Evolutionary conservation across 2,888 invertebrate species (phyloP), one percentile per base, ranked within the genome.

Genomic region (Trachelus troglodyta): DNA sequence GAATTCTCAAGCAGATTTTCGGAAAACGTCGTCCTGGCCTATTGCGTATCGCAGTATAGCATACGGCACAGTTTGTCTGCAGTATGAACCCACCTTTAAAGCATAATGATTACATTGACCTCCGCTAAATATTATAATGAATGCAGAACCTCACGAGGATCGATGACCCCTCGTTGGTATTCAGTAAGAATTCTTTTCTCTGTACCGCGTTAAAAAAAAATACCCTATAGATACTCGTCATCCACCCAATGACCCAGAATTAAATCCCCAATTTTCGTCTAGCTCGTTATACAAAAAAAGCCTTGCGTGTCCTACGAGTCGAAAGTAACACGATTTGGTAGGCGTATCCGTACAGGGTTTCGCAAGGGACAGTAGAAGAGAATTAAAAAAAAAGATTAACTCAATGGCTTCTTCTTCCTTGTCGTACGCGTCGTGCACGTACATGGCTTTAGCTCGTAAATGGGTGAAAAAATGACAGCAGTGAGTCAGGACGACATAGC

Each of bases 401-500:
- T 40, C 40, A 71, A 74, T 35, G 33, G 71, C 71, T 71, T 31
- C 71, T 23, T 74, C 74, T 23, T 74, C 74, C 74, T 74, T 33
- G 31, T 31, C 37, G 74, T 74, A 35, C 30, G 11, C 35, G 30
- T 71, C 71, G 12, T 35, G 35, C 35, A 74, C 74, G 74, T 74
- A 35, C 35, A 35, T 35, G 74, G 74, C 4, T 74, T 34, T 74
- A 74, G 33, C 77, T 81, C 76, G 79, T 73, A 79, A 81, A 81
- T 81, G 77, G 82, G 82, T 81, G 78, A 82, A 82, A 82, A 82
- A 81, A 75, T 79, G 78, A 75, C 76, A 34, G 75, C 78, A 82
- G 82, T 82, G 82, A 82, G 82, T 82, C 82, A 82, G 79, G 80
- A 79, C 79, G 79, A 76, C 81, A 76, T 74, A 73, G 75, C 69